Conservation (phyloP, 2,797 vertebrate genomes). For the Aselliscus stoliczkanus region DNA sequence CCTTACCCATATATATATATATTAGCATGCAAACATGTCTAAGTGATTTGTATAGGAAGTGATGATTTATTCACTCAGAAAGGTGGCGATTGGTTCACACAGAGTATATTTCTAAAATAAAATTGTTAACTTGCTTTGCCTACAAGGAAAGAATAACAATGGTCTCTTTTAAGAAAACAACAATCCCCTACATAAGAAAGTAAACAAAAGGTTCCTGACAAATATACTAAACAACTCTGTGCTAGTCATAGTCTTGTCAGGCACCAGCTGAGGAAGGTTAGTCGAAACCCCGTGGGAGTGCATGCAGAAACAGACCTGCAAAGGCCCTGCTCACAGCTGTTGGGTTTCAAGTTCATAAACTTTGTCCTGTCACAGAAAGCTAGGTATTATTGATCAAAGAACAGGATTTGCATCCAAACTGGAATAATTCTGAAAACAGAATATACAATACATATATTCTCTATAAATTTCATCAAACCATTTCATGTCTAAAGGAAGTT, state of each 20-base stretch:
- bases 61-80: neutral
- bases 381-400: neutral
- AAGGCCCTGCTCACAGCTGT: neutral
- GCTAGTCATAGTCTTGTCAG: neutral
- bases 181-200: neutral
- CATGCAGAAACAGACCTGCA: neutral
- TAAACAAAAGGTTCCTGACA: neutral
- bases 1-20: neutral
- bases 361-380: neutral
- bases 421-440: neutral
- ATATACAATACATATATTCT: neutral
- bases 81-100: neutral
- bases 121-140: conserved; percentile 10
- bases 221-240: neutral
- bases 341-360: neutral
- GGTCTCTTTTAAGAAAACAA: neutral
- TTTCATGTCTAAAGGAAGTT: neutral
- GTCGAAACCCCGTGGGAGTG: neutral
- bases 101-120: conserved; percentile 26
- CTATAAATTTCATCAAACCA: neutral
- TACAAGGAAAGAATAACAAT: neutral
- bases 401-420: neutral
- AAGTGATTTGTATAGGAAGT: neutral
- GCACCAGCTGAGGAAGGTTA: neutral
- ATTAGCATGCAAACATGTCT: neutral